Evolutionary conservation across 2,797 vertebrate genomes (phyloP), one percentile per base, ranked within the genome.

Genomic region (Austrolebias charrua): DNA sequence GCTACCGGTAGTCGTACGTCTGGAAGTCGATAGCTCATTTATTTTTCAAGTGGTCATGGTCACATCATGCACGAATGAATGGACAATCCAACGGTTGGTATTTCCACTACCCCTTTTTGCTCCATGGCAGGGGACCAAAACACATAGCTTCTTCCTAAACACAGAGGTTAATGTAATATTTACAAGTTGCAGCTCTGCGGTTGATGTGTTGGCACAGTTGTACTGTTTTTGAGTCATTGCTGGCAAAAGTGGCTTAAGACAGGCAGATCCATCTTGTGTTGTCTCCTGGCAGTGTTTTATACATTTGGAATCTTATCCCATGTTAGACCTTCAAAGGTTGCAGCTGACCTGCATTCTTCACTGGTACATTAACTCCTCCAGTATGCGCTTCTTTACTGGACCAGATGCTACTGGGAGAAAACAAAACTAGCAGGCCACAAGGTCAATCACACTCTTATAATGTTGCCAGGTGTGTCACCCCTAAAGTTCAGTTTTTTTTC

Each of bases 151-250:
- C 65, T 69, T 48, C 56, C 68, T 84, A 89, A 89, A 88, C 76
- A 81, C 62, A 55, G 73, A 83, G 73, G 78, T 81, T 87, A 88
- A 87, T 86, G 75, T 79, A 75, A 84, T 85, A 80, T 83, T 82
- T 86, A 82, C 75, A 65, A 75, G 74, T 73, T 57, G 57, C 65
- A 63, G 48, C 62, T 71, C 66, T 69, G 48, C n/a, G 51, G 80
- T 78, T 53, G 79, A 82, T 63, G 58, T 61, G 59, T 55, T 71
- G 62, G 60, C 71, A 62, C 63, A 85, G 66, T 66, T 75, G 66
- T 55, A 2, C n/a, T 70, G 73, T 63, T 56, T 74, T 66, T 15
- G 63, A 82, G 57, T 47, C 28, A 6, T 16, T 1, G 10, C 66
- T 68, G 59, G 46, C 69, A 51, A 63, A 74, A 69, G 62, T 64